phyloP scores from a whole-genome alignment of 2,113 vertebrate species.

The Lota lota region DNA sequence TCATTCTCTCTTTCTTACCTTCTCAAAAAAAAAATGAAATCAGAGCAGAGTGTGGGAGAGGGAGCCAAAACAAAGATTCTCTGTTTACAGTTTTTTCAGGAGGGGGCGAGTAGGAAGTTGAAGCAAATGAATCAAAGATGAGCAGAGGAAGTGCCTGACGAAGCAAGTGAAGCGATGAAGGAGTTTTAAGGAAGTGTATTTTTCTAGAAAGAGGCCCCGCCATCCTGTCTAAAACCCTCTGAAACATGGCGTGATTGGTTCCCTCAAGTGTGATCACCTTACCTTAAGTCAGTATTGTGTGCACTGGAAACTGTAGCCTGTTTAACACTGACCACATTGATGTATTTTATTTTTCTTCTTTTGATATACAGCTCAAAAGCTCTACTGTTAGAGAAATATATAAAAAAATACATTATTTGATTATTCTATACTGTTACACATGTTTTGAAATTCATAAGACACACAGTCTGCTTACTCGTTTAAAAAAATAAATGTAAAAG shows the following conservation, averaged over 20 bases:
- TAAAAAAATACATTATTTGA: constrained; percentile 69
- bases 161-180: constrained; percentile 43
- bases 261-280: constrained; percentile 52
- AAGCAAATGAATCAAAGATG: constrained; percentile 28
- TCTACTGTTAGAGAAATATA: constrained; percentile 77
- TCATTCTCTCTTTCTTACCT: constrained; percentile 22
- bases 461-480: constrained; percentile 80
- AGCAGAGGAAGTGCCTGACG: constrained; percentile 50
- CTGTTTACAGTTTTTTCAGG: constrained; percentile 10
- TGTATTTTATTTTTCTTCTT: constrained; percentile 72
- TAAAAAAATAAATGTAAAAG: constrained; percentile 85
- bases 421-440: constrained; percentile 74
- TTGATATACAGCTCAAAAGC: constrained; percentile 82
- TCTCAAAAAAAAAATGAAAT: constrained; percentile 45
- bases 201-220: constrained; percentile 34
- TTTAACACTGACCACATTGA: constrained; percentile 74
- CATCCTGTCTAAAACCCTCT: constrained; percentile 46
- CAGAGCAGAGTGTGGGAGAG: constrained; percentile 42
- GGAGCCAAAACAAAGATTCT: constrained; percentile 11
- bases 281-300: constrained; percentile 51
- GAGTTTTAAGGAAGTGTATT: constrained; percentile 45
- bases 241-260: constrained; percentile 54
- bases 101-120: not conserved
- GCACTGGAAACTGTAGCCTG: constrained; percentile 64
- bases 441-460: constrained; percentile 78